A percentile compares a stretch with the other conserved stretches of the same genome.
phyloP scores from a whole-genome alignment of 1,140 invertebrate genomes.

The Thaumatotibia leucotreta region DNA sequence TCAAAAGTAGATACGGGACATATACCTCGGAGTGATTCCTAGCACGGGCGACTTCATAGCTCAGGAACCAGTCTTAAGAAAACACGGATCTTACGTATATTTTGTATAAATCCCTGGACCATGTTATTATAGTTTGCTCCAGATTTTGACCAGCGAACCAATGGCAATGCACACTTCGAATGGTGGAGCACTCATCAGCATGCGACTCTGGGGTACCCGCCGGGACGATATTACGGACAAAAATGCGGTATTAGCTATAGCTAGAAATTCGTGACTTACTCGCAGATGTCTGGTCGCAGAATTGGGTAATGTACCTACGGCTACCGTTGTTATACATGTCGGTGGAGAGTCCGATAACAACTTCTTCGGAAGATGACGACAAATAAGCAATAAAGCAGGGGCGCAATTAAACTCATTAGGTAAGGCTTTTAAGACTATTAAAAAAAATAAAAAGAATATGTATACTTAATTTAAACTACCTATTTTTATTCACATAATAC shows the following conservation, averaged over 20 bases:
- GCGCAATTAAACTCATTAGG: too few relatives aligned
- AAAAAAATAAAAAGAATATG: too few relatives aligned
- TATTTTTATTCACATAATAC: too few relatives aligned
- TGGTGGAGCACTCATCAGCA: constrained; percentile 2
- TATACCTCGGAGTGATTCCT: neutral
- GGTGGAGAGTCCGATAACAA: too few relatives aligned
- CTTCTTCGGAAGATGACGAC: too few relatives aligned
- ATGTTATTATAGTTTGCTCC: neutral
- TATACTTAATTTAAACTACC: too few relatives aligned
- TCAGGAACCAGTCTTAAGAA: neutral
- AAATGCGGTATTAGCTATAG: constrained; percentile 12
- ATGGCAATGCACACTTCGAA: neutral
- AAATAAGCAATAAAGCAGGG: too few relatives aligned
- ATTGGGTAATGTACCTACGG: neutral
- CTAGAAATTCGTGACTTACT: constrained; percentile 1
- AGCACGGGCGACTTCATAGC: neutral
- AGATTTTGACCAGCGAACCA: neutral
- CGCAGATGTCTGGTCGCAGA: neutral
- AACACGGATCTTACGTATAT: too few relatives aligned
- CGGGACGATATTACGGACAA: constrained; percentile 11
- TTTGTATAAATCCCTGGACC: neutral
- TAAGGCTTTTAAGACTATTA: too few relatives aligned
- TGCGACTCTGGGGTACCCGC: neutral
- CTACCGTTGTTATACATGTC: too few relatives aligned
- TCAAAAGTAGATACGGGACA: neutral